phyloP scores from a whole-genome alignment of 1,140 invertebrate genomes.

The Zaprionus ghesquierei region DNA sequence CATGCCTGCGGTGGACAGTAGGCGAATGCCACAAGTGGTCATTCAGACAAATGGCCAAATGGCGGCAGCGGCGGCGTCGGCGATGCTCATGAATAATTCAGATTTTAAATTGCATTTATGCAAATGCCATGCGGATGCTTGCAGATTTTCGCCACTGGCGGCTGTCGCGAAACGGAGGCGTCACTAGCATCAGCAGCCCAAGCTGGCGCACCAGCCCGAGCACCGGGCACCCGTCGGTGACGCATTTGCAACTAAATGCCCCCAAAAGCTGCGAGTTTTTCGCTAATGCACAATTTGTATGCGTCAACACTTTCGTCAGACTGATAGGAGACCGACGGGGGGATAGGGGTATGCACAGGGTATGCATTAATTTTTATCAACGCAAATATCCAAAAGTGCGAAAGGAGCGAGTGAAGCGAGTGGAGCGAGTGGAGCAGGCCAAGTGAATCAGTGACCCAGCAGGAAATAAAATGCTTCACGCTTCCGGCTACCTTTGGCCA shows the following conservation, averaged over 20 bases:
- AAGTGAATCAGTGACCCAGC: constrained; percentile 74
- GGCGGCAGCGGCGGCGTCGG: constrained; percentile 31
- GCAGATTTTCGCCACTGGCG: constrained; percentile 76
- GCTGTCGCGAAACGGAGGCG: constrained; percentile 56
- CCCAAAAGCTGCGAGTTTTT: constrained; percentile 76
- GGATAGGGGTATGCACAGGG: not conserved
- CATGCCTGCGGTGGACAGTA: constrained; percentile 14
- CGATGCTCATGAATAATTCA: constrained; percentile 75
- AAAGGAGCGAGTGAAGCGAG: constrained; percentile 3
- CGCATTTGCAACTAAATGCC: constrained; percentile 77
- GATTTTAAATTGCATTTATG: constrained; percentile 81
- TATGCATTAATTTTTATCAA: constrained; percentile 65
- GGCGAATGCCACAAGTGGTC: constrained; percentile 74
- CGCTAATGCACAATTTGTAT: constrained; percentile 81
- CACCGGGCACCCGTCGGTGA: constrained; percentile 10
- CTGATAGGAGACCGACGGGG: not conserved
- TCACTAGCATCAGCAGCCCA: constrained; percentile 34
- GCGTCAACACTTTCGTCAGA: constrained; percentile 76
- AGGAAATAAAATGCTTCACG: constrained; percentile 54
- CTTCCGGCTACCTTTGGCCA: constrained; percentile 32
- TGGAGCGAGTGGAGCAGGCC: constrained; percentile 17
- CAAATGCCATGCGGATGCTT: constrained; percentile 74
- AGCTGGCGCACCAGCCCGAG: too few relatives aligned
- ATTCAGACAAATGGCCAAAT: constrained; percentile 81
- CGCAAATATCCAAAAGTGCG: constrained; percentile 64